A percentile compares a stretch with the other conserved stretches of the same genome.
Conservation (phyloP, 2,888 invertebrate species). For the Yponomeuta malinellus region DNA sequence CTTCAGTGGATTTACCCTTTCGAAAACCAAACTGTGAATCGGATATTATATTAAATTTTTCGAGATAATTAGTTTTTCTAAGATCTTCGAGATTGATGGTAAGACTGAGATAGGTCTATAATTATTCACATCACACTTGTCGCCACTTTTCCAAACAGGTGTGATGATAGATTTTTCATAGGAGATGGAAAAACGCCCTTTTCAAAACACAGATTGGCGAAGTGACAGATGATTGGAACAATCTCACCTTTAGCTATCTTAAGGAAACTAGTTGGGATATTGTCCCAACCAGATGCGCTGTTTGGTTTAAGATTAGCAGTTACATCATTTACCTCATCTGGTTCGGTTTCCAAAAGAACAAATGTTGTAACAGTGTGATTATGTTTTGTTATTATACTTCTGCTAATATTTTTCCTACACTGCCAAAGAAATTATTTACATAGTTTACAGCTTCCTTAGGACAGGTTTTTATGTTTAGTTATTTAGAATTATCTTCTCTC, state of each 20-base stretch:
- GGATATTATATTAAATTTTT: no score
- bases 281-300: neutral
- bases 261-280: no score
- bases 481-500: neutral
- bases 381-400: neutral
- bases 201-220: neutral
- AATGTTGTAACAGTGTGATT: neutral
- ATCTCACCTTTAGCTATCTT: no score
- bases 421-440: slow-evolving; percentile 6
- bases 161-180: neutral
- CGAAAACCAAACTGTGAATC: no score
- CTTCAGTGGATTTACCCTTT: no score
- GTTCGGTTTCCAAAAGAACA: no score
- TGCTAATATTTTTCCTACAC: neutral
- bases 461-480: slow-evolving; percentile 1
- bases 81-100: no score
- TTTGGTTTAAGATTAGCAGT: neutral
- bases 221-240: no score
- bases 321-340: no score
- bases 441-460: neutral
- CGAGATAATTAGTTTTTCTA: no score
- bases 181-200: neutral
- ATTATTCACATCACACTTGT: no score
- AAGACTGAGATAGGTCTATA: no score
- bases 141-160: slow-evolving; percentile 14